phyloP scores from a whole-genome alignment of 2,797 vertebrate species.

The Anguilla marmorata region DNA sequence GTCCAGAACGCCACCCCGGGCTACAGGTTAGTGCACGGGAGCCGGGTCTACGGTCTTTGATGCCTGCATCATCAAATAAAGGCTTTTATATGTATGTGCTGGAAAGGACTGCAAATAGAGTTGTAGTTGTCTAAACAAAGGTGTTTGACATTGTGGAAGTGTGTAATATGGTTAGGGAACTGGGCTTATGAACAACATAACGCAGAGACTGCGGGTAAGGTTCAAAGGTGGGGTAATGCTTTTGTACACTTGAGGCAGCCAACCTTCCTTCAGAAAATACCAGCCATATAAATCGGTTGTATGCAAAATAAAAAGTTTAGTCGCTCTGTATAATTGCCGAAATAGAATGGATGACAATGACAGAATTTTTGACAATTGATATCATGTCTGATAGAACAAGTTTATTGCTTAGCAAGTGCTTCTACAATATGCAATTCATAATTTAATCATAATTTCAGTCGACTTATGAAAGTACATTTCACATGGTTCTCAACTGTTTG shows the following conservation, averaged over 20 bases:
- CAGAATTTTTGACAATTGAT: not conserved
- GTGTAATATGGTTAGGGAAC: not conserved
- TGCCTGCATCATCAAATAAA: conserved; percentile 30
- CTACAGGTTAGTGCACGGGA: conserved; percentile 75
- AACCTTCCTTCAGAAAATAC: no score
- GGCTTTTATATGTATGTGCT: conserved; percentile 41
- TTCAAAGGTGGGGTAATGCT: no score
- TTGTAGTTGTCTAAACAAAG: not conserved
- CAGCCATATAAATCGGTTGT: no score
- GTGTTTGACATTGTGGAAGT: not conserved
- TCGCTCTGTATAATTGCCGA: not conserved
- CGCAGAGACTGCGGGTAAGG: not conserved
- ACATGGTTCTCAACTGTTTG: not conserved
- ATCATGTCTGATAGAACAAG: not conserved
- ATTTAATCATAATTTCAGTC: not conserved
- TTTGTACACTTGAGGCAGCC: no score
- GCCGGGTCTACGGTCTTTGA: not conserved
- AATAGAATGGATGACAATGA: not conserved
- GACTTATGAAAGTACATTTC: not conserved
- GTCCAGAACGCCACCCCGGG: conserved; percentile 75
- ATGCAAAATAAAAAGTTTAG: no score
- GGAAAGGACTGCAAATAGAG: not conserved
- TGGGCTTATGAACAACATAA: not conserved
- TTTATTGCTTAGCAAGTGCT: not conserved
- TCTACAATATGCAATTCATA: not conserved